Percentiles rank a stretch among this genome's conserved stretches.
phyloP scores from a whole-genome alignment of 2,888 invertebrate genomes.

The Netelia virgata region DNA sequence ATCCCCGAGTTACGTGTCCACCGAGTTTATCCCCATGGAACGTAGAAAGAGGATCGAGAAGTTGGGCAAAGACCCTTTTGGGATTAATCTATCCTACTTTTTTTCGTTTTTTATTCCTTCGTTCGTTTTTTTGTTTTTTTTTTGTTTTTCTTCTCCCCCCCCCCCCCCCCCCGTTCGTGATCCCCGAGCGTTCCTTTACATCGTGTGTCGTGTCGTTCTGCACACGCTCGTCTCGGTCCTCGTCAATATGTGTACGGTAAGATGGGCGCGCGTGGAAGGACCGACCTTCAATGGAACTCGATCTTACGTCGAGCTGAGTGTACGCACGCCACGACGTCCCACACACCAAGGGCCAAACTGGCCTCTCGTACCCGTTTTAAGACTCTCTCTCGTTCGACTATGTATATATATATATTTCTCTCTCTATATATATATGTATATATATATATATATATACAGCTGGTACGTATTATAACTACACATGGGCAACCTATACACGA shows the following conservation, averaged over 20 bases:
- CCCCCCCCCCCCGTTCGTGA: not conserved
- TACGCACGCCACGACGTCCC: constrained; percentile 64
- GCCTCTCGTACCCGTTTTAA: constrained; percentile 45
- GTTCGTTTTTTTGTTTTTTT: not conserved
- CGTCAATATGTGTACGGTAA: constrained; percentile 29
- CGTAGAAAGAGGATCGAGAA: constrained; percentile 56
- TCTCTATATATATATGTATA: constrained; percentile 25
- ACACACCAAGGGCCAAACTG: constrained; percentile 46
- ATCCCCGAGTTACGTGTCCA: constrained; percentile 36
- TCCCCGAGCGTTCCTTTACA: constrained; percentile 39
- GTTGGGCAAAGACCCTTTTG: constrained; percentile 63
- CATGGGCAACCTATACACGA: constrained; percentile 38
- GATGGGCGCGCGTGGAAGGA: constrained; percentile 46
- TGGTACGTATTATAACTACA: constrained; percentile 2
- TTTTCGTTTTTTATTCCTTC: not conserved
- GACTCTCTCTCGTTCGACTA: constrained; percentile 45
- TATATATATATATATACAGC: constrained; percentile 19
- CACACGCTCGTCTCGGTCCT: constrained; percentile 45
- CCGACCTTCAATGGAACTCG: constrained; percentile 74
- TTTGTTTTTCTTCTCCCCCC: not conserved
- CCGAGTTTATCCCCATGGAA: constrained; percentile 56
- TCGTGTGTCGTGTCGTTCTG: constrained; percentile 50
- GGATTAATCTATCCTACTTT: constrained; percentile 61
- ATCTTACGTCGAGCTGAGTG: constrained; percentile 73
- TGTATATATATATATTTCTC: constrained; percentile 32